Evolutionary conservation across 2,888 invertebrate species (phyloP), one percentile per base, ranked within the genome.

Genomic region (Seladonia tumulorum): DNA sequence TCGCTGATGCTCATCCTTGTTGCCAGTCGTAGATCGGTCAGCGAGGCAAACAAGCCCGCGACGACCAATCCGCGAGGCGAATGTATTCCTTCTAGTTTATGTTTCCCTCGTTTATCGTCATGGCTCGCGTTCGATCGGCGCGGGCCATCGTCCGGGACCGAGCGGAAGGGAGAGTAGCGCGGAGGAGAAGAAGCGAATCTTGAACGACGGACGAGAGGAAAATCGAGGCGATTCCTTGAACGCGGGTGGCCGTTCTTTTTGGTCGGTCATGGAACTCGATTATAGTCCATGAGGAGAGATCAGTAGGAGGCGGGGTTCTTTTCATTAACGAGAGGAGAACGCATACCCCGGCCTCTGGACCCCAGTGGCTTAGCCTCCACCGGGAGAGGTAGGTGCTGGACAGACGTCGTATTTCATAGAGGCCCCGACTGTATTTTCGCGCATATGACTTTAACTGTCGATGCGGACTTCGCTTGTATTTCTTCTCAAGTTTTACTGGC

Each of bases 391-490:
- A 88, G 86, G 83, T 89, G 74, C 75, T 75, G 75, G 39, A 84
- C 84, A 79, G 84, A 90, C 86, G 92, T 92, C 93, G 92, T 94
- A 94, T 93, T 93, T 94, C 93, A 94, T 93, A 92, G 91, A 92
- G 90, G 91, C 90, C 63, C 91, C 88, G 91, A 92, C 86, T 92
- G 91, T 94, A 94, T 94, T 94, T 94, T 94, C 93, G 93, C 93
- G 93, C 93, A 92, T 93, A 94, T 93, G 94, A 94, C 94, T 94
- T 94, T 94, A 94, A 94, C 93, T 93, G 93, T 94, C 93, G 93
- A 94, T 93, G 92, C 88, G 92, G 87, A 93, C 90, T 92, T 93
- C 91, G 92, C 91, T 92, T 93, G 91, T 93, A 92, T 93, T 94
- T 93, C 92, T 93, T 91, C 91, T 92, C 88, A 91, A 92, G 92